Base-by-base conservation (phyloP, 2,888 invertebrate genomes). In the Coelopa pilipes region DNA sequence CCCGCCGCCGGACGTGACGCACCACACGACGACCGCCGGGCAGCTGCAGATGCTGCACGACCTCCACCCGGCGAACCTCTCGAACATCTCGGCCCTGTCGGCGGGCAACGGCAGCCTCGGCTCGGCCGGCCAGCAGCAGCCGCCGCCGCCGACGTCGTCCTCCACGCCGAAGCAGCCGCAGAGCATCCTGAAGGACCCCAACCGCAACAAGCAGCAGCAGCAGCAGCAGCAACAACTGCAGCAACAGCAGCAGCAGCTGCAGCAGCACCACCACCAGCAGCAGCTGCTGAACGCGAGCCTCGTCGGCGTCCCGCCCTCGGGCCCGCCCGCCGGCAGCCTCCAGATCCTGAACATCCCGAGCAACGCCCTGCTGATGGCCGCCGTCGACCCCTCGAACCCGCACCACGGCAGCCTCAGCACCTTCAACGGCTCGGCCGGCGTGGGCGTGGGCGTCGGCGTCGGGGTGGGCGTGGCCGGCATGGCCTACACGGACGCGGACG, bases 141-240 rank as follows among this genome's bases (percentile, higher is more conserved):
- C 78, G 21, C 77, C 76, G n/a, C n/a, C n/a, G n/a, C n/a, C n/a
- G n/a, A n/a, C n/a, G n/a, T n/a, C n/a, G n/a, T n/a, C n/a, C n/a
- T 76, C 78, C 11, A 81, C 82, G 68, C 82, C 86, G 19, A 91
- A 90, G 81, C 90, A 91, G 76, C 91, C 91, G 0, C 91, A 91
- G 79, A 90, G 91, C 46, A 91, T 91, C 77, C 88, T 91, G 9
- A 91, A 91, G 81, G 91, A 91, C 84, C 90, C 91, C 3, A 91
- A 91, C 73, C 88, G 91, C 50, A 90, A 90, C n/a, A n/a, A n/a
- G n/a, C n/a, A n/a, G n/a, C n/a, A n/a, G n/a, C n/a, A n/a, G n/a
- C n/a, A n/a, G n/a, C 82, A 88, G 78, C 89, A 89, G 59, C 89
- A 89, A 88, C 5, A 89, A 87, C 77, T 88, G 78, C 80, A 88